Percentiles rank a stretch among this genome's conserved stretches.
These are phyloP conservation scores for Nebria ingens DNA, from an alignment of 1,140 invertebrate genomes.

Conservation along the genomic window DNA sequence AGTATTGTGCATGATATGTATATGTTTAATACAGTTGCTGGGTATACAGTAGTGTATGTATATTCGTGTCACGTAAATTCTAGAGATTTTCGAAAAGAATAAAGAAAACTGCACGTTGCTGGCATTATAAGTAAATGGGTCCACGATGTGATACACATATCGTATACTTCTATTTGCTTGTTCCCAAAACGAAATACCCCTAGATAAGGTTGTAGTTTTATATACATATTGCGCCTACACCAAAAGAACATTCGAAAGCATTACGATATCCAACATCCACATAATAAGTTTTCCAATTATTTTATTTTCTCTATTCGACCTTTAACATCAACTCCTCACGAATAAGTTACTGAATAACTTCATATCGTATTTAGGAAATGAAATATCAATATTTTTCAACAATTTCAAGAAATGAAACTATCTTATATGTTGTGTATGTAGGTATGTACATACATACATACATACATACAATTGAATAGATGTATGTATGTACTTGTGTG, in stretches of 20 bases:
- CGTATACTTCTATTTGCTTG: not conserved
- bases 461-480: not conserved
- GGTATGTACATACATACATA: not conserved
- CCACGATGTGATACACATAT: not conserved
- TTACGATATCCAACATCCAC: not conserved
- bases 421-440: not conserved
- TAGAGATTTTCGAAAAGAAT: not conserved
- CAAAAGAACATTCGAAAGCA: too few relatives aligned
- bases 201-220: too few relatives aligned
- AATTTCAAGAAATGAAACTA: not conserved
- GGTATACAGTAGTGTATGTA: not conserved
- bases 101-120: not conserved
- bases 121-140: not conserved
- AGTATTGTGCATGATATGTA: too few relatives aligned
- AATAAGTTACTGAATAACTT: not conserved
- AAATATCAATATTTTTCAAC: not conserved
- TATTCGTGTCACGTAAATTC: not conserved
- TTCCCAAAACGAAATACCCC: not conserved
- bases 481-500: not conserved
- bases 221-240: too few relatives aligned
- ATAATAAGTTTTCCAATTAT: not conserved
- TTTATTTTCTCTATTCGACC: not conserved
- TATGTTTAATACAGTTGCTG: not conserved
- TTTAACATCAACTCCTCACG: not conserved
- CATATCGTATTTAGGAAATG: not conserved